Conservation (phyloP, 1,140 invertebrate genomes). For the Anastatus disparis region DNA sequence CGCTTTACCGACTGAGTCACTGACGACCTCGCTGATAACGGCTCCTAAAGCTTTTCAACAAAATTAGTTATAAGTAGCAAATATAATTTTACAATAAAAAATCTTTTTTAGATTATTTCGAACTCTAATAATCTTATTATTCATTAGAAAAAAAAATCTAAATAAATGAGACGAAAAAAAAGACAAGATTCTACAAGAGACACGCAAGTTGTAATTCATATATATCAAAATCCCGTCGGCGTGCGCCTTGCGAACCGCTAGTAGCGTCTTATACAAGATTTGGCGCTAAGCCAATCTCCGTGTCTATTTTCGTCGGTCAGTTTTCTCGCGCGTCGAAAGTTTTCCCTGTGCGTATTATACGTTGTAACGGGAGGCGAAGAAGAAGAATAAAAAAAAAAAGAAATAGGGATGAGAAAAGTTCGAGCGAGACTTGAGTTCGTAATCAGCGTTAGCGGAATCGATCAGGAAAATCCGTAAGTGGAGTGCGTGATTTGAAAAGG, state of each 20-base stretch:
- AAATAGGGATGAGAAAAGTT: no score
- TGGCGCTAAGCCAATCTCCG: slow-evolving; percentile 40
- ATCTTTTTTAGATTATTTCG: no score
- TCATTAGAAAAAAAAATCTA: no score
- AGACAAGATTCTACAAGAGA: neutral
- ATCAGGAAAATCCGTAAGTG: neutral
- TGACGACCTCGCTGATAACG: no score
- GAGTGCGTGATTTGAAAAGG: no score
- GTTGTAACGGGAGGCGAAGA: no score
- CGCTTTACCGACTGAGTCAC: no score
- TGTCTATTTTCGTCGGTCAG: slow-evolving; percentile 57
- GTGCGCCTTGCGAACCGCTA: neutral
- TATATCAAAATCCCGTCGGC: no score
- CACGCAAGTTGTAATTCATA: neutral
- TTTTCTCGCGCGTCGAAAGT: slow-evolving; percentile 3
- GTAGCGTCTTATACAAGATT: slow-evolving; percentile 36
- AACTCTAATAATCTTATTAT: no score
- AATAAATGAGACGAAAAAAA: neutral
- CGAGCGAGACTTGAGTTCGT: neutral
- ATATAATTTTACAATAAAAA: no score
- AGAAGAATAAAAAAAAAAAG: neutral
- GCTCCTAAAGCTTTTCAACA: no score
- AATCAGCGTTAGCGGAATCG: neutral
- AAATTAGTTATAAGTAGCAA: no score
- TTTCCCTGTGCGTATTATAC: neutral